phyloP scores from a whole-genome alignment of 2,797 vertebrate genomes.

The Yasuhikotakia modesta region DNA sequence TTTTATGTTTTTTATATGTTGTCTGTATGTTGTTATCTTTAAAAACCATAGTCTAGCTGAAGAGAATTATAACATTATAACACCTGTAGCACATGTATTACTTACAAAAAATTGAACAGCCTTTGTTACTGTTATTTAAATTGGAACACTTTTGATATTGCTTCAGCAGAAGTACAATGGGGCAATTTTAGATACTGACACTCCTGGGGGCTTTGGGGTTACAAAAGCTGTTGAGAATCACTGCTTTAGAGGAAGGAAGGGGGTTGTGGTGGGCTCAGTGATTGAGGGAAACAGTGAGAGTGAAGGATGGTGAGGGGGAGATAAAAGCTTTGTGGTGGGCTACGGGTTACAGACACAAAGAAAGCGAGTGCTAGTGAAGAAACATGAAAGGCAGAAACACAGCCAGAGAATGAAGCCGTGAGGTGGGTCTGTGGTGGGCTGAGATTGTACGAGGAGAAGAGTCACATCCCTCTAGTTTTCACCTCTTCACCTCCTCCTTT shows the following conservation, averaged over 20 bases:
- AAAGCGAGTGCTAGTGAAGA: slow-evolving; percentile 53
- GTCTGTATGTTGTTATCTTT: no score
- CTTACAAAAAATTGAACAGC: no score
- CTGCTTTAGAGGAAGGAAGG: no score
- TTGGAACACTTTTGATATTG: no score
- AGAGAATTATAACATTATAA: no score
- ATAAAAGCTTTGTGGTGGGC: slow-evolving; percentile 74
- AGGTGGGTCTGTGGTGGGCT: slow-evolving; percentile 73
- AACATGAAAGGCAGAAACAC: slow-evolving; percentile 51
- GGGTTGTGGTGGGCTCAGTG: slow-evolving; percentile 77
- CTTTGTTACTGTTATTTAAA: no score
- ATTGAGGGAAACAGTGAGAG: slow-evolving; percentile 64
- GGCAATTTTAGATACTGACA: not conserved
- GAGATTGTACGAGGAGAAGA: slow-evolving; percentile 76
- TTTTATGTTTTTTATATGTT: no score
- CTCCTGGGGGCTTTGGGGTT: not conserved
- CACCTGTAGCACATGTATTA: no score
- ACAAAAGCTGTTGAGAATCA: not conserved
- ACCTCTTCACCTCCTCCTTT: slow-evolving; percentile 57
- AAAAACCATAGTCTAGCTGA: no score
- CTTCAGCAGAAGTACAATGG: not conserved
- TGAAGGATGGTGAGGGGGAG: slow-evolving; percentile 50
- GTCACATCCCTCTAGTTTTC: slow-evolving; percentile 76
- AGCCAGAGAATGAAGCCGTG: slow-evolving; percentile 35
- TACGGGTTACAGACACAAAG: slow-evolving; percentile 66